Conservation (phyloP, 2,797 vertebrate genomes). For the Remorina albescens region DNA sequence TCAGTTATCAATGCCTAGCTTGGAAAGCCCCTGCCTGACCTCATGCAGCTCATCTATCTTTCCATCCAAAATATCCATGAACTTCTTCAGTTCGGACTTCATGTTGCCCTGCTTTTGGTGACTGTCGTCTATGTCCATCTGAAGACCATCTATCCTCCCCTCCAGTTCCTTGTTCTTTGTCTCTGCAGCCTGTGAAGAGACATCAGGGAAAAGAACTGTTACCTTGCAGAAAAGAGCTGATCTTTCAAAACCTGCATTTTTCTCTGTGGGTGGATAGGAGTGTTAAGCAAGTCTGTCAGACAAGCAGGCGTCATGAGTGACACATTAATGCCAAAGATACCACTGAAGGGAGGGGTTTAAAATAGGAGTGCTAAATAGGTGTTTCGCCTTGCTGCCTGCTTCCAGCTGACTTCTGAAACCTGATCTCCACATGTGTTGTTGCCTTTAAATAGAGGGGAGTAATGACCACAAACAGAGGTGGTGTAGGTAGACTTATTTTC, state of each 20-base stretch:
- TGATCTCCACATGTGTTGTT: constrained; percentile 43
- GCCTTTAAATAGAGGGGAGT: constrained; percentile 67
- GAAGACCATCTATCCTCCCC: constrained; percentile 87
- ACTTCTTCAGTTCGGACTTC: constrained; percentile 94
- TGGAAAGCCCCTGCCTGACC: constrained; percentile 94
- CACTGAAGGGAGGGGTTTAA: constrained; percentile 65
- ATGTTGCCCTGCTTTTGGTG: constrained; percentile 91
- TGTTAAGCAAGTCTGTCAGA: constrained; percentile 35
- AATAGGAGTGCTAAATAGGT: constrained; percentile 65
- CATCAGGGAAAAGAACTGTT: neutral
- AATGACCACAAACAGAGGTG: constrained; percentile 37
- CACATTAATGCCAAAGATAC: constrained; percentile 63
- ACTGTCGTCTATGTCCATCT: constrained; percentile 90
- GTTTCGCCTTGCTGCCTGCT: constrained; percentile 50
- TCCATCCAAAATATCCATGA: constrained; percentile 94
- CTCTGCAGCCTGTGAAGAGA: constrained; percentile 88
- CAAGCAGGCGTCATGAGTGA: constrained; percentile 57
- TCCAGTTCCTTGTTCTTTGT: constrained; percentile 90
- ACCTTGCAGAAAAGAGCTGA: neutral
- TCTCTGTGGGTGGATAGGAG: neutral
- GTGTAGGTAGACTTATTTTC: neutral
- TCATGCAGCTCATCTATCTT: constrained; percentile 98
- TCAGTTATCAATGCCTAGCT: constrained; percentile 92
- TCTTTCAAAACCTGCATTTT: neutral
- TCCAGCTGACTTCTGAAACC: constrained; percentile 70